Evolutionary conservation across 2,113 vertebrate genomes (phyloP), one percentile per base, ranked within the genome.

Genomic region (Petroica traversi): DNA sequence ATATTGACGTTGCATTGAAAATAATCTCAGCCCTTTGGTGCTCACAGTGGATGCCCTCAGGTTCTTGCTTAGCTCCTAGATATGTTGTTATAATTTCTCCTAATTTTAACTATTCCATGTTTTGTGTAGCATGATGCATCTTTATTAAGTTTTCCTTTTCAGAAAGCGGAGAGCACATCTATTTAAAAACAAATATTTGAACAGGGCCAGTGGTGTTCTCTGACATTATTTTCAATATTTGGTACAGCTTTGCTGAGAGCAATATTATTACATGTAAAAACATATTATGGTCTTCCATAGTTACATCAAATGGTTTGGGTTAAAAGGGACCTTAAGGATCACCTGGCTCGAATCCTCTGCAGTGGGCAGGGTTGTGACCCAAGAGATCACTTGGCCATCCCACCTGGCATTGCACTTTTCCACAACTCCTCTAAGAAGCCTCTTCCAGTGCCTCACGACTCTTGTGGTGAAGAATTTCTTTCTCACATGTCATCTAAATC

Each of bases 281-380:
- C 4, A 19, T 51, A 26, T 12, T 52, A 17, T 19, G 16, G 4
- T 19, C 2, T 34, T 73, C 48, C 31, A 34, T 11, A 33, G 22
- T 48, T 41, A 24, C 8, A 19, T 33, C 0, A 0, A 55, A 34
- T 36, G 26, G 7, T 69, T 76, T 31, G 12, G 12, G 5, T 41
- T 41, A 46, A 25, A 34, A 48, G 17, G 10, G 16, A 10, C 11
- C 5, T 41, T 34, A 40, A 61, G 34, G n/a, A 48, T 54, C 17
- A 15, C 20, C 9, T 52, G 8, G 26, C 36, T 67, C 31, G 22
- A 76, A 2, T 5, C 5, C 13, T 34, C 40, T 48, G 7, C 46
- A 15, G 11, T 19, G 3, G 29, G 7, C 25, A 54, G 14, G 4
- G 8, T 17, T 40, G 26, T 8, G 14, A 26, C 31, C 14, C n/a